Evolutionary conservation across 2,888 invertebrate species (phyloP), one percentile per base, ranked within the genome.

Genomic region (Drosophila meridiana): DNA sequence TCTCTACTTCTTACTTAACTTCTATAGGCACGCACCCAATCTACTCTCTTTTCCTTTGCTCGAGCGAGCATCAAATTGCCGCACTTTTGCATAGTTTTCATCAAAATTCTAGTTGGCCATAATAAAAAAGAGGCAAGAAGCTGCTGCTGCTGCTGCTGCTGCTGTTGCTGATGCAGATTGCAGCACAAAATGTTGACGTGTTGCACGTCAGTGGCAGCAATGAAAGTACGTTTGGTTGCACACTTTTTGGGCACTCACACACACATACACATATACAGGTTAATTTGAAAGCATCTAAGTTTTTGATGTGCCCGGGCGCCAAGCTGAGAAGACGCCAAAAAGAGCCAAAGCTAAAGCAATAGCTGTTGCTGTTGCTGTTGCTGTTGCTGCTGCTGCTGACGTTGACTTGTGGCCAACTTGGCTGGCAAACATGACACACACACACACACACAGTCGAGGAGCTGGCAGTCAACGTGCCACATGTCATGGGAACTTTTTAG

Each of bases 211-310:
- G 69, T 47, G 48, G 60, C 67, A 68, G 64, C 64, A 76, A 72
- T 76, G 76, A 71, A 76, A 71, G 71, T 57, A 63, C 57, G 59
- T 52, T 53, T 65, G 81, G 82, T 71, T 73, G 66, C 69, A 75
- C 61, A 68, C 48, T 67, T 71, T 74, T 77, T 69, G 75, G 75
- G 67, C 55, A 14, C 53, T 8, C 36, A 53, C 62, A 56, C 73
- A 57, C 60, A 53, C 73, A 74, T 65, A 61, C 5, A 52, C 62
- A 55, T 73, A 74, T 65, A 61, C 71, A 76, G 78, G 78, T 71
- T 85, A 84, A 85, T 87, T 87, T 85, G 67, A 87, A 78, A 83
- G 87, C 83, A 87, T 85, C 83, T 77, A 79, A 80, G 85, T 85
- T 85, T 84, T 80, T 84, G 84, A 80, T 78, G 74, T 74, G 69